A percentile compares a stretch with the other conserved stretches of the same genome.
Conservation (phyloP, 64 coral and sea anemone species). For the Montipora capricornis region DNA sequence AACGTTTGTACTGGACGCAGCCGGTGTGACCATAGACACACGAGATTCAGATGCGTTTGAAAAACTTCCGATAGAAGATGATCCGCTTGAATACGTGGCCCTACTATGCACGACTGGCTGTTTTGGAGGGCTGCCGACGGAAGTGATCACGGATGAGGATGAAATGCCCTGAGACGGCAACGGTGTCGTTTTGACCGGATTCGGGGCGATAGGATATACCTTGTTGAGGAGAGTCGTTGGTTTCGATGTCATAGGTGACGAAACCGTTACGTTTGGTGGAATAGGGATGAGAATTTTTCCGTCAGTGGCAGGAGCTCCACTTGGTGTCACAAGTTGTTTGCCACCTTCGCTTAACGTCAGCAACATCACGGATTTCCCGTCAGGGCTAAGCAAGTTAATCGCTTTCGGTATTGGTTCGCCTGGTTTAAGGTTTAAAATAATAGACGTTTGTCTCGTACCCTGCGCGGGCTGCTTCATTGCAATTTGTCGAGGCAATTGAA, state of each 20-base stretch:
- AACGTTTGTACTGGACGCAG: background rate
- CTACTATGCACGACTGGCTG: background rate
- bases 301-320: background rate
- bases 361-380: conserved; percentile 27
- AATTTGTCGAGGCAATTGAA: conserved; percentile 14
- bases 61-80: background rate
- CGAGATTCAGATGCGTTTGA: background rate
- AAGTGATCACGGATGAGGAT: background rate
- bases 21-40: background rate
- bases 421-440: conserved; percentile 36
- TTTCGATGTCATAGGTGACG: background rate
- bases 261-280: background rate
- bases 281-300: conserved; percentile 35
- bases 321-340: background rate
- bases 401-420: conserved; percentile 26
- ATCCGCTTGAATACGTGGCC: background rate
- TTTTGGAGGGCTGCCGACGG: background rate
- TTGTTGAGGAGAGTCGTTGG: background rate
- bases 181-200: background rate
- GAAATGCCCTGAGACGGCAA: background rate
- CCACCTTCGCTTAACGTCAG: conserved; percentile 29
- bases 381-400: conserved; percentile 16
- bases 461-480: conserved; percentile 25
- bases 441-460: background rate
- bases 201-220: conserved; percentile 14